phyloP scores from a whole-genome alignment of 2,888 invertebrate species.

The Caenorhabditis uteleia region DNA sequence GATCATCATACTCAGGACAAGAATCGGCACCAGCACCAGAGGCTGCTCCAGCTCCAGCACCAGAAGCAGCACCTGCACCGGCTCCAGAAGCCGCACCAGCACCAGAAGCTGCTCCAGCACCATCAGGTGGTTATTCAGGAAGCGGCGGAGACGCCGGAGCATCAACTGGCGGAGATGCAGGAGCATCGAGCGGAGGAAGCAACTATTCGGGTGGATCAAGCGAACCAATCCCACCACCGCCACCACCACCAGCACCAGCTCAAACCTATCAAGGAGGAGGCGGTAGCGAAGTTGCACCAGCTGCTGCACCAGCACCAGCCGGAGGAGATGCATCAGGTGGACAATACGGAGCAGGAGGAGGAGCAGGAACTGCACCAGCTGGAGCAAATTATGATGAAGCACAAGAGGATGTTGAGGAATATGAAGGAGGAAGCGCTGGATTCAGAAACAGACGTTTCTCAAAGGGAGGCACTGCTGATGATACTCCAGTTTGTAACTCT shows the following conservation, averaged over 20 bases:
- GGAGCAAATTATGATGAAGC: conserved; percentile 51
- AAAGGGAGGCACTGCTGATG: conserved; percentile 26
- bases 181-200: neutral
- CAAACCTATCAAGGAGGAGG: conserved; percentile 39
- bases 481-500: conserved; percentile 39
- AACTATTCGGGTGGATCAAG: neutral
- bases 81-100: no score
- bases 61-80: neutral
- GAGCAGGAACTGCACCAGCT: conserved; percentile 28
- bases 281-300: conserved; percentile 11
- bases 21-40: neutral
- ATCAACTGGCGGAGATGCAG: conserved; percentile 3
- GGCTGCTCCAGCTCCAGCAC: neutral
- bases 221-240: conserved; percentile 18
- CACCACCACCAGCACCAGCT: conserved; percentile 33
- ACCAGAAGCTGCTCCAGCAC: conserved; percentile 24
- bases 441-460: conserved; percentile 49
- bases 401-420: conserved; percentile 40
- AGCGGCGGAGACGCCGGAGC: conserved; percentile 13
- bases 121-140: conserved; percentile 32
- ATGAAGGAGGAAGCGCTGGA: conserved; percentile 37
- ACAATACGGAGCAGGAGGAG: conserved; percentile 18
- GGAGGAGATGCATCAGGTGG: conserved; percentile 7
- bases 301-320: conserved; percentile 16
- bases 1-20: neutral